These are phyloP conservation scores for Epinephelus moara DNA, from an alignment of 2,113 vertebrate genomes.

Conservation along the genomic window DNA sequence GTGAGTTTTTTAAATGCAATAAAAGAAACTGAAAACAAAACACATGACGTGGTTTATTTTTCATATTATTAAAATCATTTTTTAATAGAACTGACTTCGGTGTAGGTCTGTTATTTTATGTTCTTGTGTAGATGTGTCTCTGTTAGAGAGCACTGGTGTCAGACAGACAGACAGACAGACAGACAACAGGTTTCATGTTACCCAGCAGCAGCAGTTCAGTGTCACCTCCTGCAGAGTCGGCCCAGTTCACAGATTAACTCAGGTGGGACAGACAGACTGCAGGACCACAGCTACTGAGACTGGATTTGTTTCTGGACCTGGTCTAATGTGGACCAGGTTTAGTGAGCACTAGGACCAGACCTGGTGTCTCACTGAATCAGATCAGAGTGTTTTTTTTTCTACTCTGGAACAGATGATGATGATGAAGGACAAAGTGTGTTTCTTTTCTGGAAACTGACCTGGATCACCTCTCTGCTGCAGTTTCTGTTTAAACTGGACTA, in stretches of 20 bases:
- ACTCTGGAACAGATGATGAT: constrained; percentile 10
- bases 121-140: background rate
- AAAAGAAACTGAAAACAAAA: background rate
- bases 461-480: background rate
- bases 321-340: background rate
- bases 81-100: background rate
- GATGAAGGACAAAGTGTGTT: constrained; percentile 4
- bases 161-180: constrained; percentile 6
- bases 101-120: background rate
- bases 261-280: background rate
- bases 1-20: background rate
- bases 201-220: constrained; percentile 33
- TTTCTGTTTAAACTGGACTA: constrained; percentile 31
- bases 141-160: background rate
- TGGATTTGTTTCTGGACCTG: constrained; percentile 3
- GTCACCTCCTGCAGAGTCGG: constrained; percentile 48
- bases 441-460: constrained; percentile 34
- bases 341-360: background rate
- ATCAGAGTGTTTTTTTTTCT: background rate
- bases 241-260: constrained; percentile 3
- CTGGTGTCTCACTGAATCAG: background rate
- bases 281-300: background rate
- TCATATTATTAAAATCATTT: too few relatives aligned
- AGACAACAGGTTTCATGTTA: constrained; percentile 49
- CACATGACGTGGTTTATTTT: background rate